Conservation (phyloP, 2,888 invertebrate species). For the Glyphotaelius pellucidus region DNA sequence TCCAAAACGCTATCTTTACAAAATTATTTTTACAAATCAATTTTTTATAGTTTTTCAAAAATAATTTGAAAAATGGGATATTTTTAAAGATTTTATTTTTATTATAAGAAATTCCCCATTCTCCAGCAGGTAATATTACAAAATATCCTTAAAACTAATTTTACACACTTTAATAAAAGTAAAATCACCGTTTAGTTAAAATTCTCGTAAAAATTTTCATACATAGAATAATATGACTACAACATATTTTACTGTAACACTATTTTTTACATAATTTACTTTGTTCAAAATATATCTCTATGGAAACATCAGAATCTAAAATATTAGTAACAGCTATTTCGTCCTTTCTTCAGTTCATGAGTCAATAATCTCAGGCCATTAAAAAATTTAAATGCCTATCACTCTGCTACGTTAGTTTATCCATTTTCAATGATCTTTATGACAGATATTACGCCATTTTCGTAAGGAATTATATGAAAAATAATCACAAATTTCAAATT, state of each 20-base stretch:
- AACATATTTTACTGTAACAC: not conserved
- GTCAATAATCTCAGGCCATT: not conserved
- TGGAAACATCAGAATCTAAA: not conserved
- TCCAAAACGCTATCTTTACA: not conserved
- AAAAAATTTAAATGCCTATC: not conserved
- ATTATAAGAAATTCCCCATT: not conserved
- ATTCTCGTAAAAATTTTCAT: not conserved
- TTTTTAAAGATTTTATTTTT: not conserved
- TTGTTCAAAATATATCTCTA: slow-evolving; percentile 35
- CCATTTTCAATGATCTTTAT: not conserved
- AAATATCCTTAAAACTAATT: not conserved
- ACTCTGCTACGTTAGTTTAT: not conserved
- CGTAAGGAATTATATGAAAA: not conserved
- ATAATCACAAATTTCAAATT: not conserved
- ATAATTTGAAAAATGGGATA: not conserved
- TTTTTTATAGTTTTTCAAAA: not conserved
- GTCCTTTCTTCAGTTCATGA: not conserved
- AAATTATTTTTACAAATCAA: not conserved
- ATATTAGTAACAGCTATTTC: not conserved
- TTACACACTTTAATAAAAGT: slow-evolving; percentile 17
- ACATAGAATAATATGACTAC: not conserved
- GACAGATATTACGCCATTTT: not conserved
- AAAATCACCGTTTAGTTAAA: not conserved
- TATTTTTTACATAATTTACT: slow-evolving; percentile 15
- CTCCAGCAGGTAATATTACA: not conserved